Conservation (phyloP, 1,140 invertebrate species). For the Tachypleus tridentatus region DNA sequence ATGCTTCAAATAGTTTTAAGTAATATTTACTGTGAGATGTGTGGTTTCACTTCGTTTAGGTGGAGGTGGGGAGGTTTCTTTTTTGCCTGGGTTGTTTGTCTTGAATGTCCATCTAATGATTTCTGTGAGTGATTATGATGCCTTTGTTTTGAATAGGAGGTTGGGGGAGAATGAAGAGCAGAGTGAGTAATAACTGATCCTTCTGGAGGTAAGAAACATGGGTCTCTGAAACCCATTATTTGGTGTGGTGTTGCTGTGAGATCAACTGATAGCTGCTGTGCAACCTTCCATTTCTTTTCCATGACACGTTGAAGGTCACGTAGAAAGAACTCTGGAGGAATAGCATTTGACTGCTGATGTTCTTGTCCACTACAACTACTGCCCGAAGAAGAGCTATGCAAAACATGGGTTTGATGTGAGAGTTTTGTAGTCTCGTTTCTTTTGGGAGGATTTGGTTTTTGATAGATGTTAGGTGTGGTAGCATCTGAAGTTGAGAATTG, state of each 20-base stretch:
- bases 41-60: constrained; percentile 65
- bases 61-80: constrained; percentile 59
- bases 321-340: constrained; percentile 69
- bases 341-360: constrained; percentile 29
- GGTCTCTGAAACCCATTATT: constrained; percentile 65
- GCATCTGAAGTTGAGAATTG: too few species aligned
- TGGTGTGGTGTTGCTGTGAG: constrained; percentile 73
- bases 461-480: background rate
- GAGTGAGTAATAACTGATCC: constrained; percentile 7
- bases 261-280: constrained; percentile 73
- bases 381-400: background rate
- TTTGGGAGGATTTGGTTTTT: constrained; percentile 24
- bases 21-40: constrained; percentile 48
- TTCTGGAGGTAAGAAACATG: constrained; percentile 20
- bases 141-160: constrained; percentile 27
- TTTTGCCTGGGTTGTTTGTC: constrained; percentile 30
- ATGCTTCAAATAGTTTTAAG: background rate
- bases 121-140: constrained; percentile 8
- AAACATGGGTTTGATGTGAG: constrained; percentile 15
- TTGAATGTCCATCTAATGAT: constrained; percentile 2
- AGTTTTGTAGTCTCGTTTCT: constrained; percentile 47
- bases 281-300: constrained; percentile 83
- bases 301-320: constrained; percentile 79
- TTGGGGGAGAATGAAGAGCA: constrained; percentile 44
- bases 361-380: constrained; percentile 39